Percentiles rank a stretch among this genome's conserved stretches.
Evolutionary conservation across 2,888 invertebrate genomes (phyloP).

Genomic region (Eurytoma adleriae): DNA sequence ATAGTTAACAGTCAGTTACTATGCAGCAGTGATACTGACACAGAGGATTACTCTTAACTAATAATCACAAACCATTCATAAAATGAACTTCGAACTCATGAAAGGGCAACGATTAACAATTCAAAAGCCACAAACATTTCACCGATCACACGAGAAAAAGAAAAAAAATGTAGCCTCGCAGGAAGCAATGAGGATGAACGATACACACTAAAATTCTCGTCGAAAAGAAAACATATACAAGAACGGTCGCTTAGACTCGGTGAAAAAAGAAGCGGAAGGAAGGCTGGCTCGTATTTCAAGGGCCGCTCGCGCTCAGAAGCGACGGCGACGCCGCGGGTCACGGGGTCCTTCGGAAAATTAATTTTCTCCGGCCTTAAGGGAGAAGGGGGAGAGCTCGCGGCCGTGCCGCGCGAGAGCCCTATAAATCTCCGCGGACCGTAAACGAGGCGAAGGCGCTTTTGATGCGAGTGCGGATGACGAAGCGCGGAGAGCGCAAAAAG

Average conservation of each 20-base stretch:
- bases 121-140: no score
- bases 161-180: background rate
- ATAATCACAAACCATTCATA: no score
- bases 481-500: conserved; percentile 14
- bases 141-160: no score
- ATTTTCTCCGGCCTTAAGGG: conserved; percentile 56
- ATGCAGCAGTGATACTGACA: no score
- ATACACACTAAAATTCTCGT: no score
- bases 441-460: conserved; percentile 65
- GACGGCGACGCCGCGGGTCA: conserved; percentile 29
- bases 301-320: conserved; percentile 42
- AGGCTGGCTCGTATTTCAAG: conserved; percentile 62
- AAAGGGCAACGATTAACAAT: no score
- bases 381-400: conserved; percentile 24
- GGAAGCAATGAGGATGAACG: background rate
- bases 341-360: conserved; percentile 52
- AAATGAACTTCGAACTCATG: no score
- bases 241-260: conserved; percentile 2
- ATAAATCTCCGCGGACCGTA: conserved; percentile 66
- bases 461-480: conserved; percentile 39
- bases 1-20: no score
- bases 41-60: no score
- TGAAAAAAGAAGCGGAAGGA: conserved; percentile 58
- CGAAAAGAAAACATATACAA: no score
- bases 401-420: conserved; percentile 49